phyloP scores from a whole-genome alignment of 2,888 invertebrate genomes.

The Ophonus ardosiacus region DNA sequence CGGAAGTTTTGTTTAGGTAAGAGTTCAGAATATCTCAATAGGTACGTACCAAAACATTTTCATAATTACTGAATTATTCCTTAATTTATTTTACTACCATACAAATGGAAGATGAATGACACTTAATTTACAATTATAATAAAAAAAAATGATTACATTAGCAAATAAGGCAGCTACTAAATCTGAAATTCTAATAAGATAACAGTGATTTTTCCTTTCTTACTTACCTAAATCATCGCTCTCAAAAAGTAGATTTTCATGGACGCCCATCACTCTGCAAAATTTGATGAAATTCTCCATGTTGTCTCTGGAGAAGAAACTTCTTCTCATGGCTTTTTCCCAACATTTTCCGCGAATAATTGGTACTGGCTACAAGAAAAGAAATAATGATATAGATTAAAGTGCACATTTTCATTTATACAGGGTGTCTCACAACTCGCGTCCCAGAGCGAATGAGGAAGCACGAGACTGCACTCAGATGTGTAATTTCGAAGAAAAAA shows the following conservation, averaged over 20 bases:
- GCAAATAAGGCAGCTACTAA: conserved; percentile 22
- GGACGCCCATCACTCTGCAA: conserved; percentile 90
- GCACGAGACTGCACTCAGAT: too few species aligned
- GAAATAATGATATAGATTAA: conserved; percentile 9
- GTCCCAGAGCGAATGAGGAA: too few species aligned
- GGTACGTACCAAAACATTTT: too few species aligned
- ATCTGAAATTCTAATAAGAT: conserved; percentile 21
- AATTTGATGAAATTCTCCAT: conserved; percentile 93
- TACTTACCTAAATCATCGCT: conserved; percentile 90
- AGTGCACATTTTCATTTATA: background rate
- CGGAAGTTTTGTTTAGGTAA: too few species aligned
- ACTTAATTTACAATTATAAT: background rate
- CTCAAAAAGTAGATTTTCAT: conserved; percentile 92
- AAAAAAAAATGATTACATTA: conserved; percentile 4
- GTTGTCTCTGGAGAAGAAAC: conserved; percentile 93
- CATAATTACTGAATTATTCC: too few species aligned
- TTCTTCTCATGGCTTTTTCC: conserved; percentile 89
- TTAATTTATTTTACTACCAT: too few species aligned
- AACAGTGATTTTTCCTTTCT: conserved; percentile 20
- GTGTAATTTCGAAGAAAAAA: too few species aligned
- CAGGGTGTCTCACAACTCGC: too few species aligned
- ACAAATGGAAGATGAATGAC: background rate
- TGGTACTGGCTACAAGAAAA: conserved; percentile 81
- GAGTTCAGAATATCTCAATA: too few species aligned
- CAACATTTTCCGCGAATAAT: conserved; percentile 87